Evolutionary conservation across 2,888 invertebrate species (phyloP), one percentile per base, ranked within the genome.

Genomic region (Chironomus tentans): DNA sequence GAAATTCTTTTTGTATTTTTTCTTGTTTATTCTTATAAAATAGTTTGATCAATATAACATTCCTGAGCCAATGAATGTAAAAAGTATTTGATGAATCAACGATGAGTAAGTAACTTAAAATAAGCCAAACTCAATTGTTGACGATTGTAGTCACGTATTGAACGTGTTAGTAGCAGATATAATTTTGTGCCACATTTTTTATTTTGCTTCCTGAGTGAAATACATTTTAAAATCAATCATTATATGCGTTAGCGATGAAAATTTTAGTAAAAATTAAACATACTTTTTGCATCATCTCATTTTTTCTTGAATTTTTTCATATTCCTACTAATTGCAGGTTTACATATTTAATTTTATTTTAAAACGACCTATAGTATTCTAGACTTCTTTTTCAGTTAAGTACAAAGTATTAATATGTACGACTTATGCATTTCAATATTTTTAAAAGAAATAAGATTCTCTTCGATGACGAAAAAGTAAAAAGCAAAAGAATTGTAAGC

Each of bases 41-140:
- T 48, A 65, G 74, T 74, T 74, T 74, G 74, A 74, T 74, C 74
- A 74, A 73, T n/a, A n/a, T 73, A 73, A 56, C 15, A 21, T 47
- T 50, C 47, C 28, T n/a, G 18, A 56, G 10, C 56, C 18, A 4
- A 7, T 56, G 15, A 56, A 18, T 10, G 38, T 38, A 38, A 38
- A 38, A 10, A 10, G 38, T 4, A 38, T 3, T 56, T 56, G 13
- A 18, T 56, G 56, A 38, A 38, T 28, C 28, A 28, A 50, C n/a
- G 50, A 50, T 50, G 56, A 56, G 56, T 56, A 56, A 56, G 7
- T 38, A 28, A 28, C 28, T 28, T 28, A 28, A 28, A 28, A 28
- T 28, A 28, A 28, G 6, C 6, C 28, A 28, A 28, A 28, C 6
- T 18, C 5, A 50, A 7, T 18, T 56, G 56, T 56, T 56, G 56